Percentiles rank a stretch among this genome's conserved stretches.
These are phyloP conservation scores for Trachymyrmex cornetzi DNA, from an alignment of 1,140 invertebrate species.

Conservation along the genomic window DNA sequence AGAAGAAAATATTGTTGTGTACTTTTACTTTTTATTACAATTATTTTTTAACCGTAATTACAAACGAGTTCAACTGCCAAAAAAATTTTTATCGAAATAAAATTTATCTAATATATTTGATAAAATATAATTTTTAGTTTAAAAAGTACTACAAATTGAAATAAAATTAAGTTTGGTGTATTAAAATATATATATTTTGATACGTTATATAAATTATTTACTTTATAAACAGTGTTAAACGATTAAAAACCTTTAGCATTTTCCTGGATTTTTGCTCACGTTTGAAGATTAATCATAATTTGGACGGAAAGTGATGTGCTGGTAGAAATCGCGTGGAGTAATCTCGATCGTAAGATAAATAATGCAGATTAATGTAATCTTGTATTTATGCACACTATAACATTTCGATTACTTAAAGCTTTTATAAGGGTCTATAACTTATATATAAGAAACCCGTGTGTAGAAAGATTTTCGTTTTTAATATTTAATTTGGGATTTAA, in stretches of 20 bases:
- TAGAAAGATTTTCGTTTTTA: not conserved
- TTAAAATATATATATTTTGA: not conserved
- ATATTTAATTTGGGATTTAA: conserved; percentile 23
- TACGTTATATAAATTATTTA: conserved; percentile 1
- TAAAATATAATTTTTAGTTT: conserved; percentile 8
- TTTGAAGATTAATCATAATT: conserved; percentile 52
- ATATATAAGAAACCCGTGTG: not conserved
- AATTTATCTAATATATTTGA: conserved; percentile 19
- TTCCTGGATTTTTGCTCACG: conserved; percentile 20
- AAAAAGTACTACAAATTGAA: not conserved
- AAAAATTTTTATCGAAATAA: conserved; percentile 6
- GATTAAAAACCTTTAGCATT: conserved; percentile 43
- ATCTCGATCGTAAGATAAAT: conserved; percentile 40
- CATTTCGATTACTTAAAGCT: conserved; percentile 49
- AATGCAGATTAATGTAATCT: conserved; percentile 53
- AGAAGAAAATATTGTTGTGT: not conserved
- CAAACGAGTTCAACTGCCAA: too few relatives aligned
- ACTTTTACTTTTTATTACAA: not conserved
- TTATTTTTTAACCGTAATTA: conserved; percentile 11
- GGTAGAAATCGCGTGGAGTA: conserved; percentile 35
- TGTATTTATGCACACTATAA: not conserved
- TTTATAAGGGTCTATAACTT: conserved; percentile 25
- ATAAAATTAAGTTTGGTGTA: not conserved
- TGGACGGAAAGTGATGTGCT: conserved; percentile 40
- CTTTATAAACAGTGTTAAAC: not conserved